Base-by-base conservation (phyloP, 1,140 invertebrate species). In the Philopotamus ludificatus region DNA sequence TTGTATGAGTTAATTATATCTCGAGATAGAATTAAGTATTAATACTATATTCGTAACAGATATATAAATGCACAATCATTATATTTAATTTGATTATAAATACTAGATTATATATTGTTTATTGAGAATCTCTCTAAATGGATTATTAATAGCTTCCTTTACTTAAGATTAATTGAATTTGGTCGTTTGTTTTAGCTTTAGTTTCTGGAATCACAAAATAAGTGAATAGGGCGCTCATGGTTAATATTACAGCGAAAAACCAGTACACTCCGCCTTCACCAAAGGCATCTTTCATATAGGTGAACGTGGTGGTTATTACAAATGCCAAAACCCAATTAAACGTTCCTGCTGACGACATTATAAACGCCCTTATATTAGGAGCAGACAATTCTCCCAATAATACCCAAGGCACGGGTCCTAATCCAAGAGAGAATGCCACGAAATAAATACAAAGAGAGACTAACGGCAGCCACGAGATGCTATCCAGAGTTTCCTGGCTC, bases 171-270 rank as follows among this genome's bases (percentile, higher is more conserved):
- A 90, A 72, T 74, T 90, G 89, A 71, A 96, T 92, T 76, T 95
- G 87, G 55, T 94, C 89, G 4, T 94, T 77, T 39, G 85, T 87
- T 76, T 92, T 93, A 9, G 93, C 93, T 79, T 95, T 95, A 0
- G 94, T 97, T 78, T 97, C 94, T 0, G 93, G 91, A 3, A 96
- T 85, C 12, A 91, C 74, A 49, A 90, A 81, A 67, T 85, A 86
- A n/a, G 93, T 85, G 68, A 95, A 91, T 2, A 90, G 54, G 23
- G 85, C 81, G 4, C 89, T 89, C 10, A 91, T 1, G 0, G 84
- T 73, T 58, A 90, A 88, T 47, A 93, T 79, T 1, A 78, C 84
- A 3, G 88, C 84, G 73, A 93, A 96, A 16, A 94, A 74, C 86
- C 88, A 94, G 76, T 94, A 96, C 12, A 88, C 86, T 26, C 82